phyloP scores from a whole-genome alignment of 1,140 invertebrate genomes.

The Cydia splendana region DNA sequence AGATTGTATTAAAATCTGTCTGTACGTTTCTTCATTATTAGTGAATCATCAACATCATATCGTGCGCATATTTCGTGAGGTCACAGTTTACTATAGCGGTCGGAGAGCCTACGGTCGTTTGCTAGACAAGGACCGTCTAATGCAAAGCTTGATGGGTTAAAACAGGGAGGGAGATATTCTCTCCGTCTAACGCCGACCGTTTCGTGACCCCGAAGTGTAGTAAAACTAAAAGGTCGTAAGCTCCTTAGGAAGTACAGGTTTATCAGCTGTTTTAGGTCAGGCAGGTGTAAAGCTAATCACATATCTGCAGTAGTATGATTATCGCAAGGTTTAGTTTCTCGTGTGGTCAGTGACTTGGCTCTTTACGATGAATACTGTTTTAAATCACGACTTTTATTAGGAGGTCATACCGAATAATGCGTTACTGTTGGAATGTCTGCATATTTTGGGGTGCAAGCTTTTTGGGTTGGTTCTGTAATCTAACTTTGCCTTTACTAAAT shows the following conservation, averaged over 20 bases:
- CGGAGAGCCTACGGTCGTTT: slow-evolving; percentile 72
- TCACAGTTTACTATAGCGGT: slow-evolving; percentile 78
- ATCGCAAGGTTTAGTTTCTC: slow-evolving; percentile 68
- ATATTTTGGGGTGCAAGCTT: background rate
- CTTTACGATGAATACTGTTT: slow-evolving; percentile 29
- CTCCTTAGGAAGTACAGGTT: background rate
- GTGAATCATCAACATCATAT: slow-evolving; percentile 75
- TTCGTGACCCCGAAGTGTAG: slow-evolving; percentile 63
- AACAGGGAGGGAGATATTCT: slow-evolving; percentile 47
- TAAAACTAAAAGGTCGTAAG: background rate
- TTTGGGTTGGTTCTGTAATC: too few species aligned
- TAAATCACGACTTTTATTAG: slow-evolving; percentile 13
- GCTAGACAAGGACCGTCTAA: slow-evolving; percentile 52
- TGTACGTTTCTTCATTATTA: slow-evolving; percentile 66
- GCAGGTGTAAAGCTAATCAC: slow-evolving; percentile 58
- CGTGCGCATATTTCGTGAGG: slow-evolving; percentile 77
- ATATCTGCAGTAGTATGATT: slow-evolving; percentile 78
- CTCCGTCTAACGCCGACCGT: slow-evolving; percentile 71
- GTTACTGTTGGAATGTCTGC: background rate
- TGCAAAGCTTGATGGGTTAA: slow-evolving; percentile 43
- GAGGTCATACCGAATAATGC: background rate
- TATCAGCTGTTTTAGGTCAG: slow-evolving; percentile 9
- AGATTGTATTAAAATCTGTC: slow-evolving; percentile 46
- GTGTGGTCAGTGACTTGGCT: slow-evolving; percentile 70
- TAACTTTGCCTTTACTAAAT: too few species aligned